phyloP scores from a whole-genome alignment of 2,888 invertebrate species.

The Eupithecia centaureata region DNA sequence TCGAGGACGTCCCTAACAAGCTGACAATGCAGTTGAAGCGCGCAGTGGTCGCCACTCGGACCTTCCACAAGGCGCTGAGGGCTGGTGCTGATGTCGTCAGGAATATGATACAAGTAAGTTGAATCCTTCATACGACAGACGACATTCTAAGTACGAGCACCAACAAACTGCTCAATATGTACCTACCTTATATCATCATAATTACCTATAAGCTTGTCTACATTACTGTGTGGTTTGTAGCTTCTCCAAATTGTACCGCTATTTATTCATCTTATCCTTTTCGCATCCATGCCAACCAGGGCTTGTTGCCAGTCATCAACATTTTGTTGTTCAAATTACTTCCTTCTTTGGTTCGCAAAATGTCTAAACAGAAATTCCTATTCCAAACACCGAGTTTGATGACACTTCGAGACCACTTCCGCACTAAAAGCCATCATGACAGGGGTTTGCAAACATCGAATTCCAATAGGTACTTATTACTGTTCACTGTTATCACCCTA shows the following conservation, averaged over 20 bases:
- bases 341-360: background rate
- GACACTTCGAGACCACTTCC: slow-evolving; percentile 8
- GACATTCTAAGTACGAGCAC: background rate
- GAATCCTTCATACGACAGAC: background rate
- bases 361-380: background rate
- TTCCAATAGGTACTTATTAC: background rate
- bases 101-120: slow-evolving; percentile 87
- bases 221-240: background rate
- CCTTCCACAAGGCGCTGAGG: slow-evolving; percentile 94
- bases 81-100: slow-evolving; percentile 92
- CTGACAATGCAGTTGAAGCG: slow-evolving; percentile 94
- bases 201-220: background rate
- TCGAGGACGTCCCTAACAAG: slow-evolving; percentile 97
- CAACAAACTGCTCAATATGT: background rate
- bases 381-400: slow-evolving; percentile 1
- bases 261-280: background rate
- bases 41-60: slow-evolving; percentile 97
- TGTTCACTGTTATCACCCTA: background rate
- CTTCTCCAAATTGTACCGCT: background rate
- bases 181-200: background rate
- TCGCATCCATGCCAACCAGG: background rate
- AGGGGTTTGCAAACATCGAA: background rate
- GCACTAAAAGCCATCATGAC: background rate
- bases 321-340: background rate
- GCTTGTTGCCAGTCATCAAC: background rate